A percentile compares a stretch with the other conserved stretches of the same genome.
Evolutionary conservation across 2,113 vertebrate species (phyloP).

Genomic region (Erpornis zantholeuca): DNA sequence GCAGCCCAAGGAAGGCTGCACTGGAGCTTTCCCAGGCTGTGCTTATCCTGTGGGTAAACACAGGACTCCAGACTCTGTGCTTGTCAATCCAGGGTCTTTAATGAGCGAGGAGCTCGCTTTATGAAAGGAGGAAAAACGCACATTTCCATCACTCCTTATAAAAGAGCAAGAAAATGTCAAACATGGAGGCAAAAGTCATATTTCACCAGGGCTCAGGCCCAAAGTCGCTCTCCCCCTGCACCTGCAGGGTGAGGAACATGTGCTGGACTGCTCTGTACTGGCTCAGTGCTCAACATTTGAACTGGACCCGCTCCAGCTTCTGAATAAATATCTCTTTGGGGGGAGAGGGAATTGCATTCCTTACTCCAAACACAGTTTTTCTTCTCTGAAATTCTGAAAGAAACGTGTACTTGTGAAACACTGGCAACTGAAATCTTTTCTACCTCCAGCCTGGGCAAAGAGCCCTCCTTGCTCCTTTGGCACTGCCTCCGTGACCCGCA

Average conservation of each 20-base stretch:
- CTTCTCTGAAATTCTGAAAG: constrained; percentile 34
- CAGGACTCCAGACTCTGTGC: background rate
- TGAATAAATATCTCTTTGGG: constrained; percentile 60
- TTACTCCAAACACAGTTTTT: constrained; percentile 22
- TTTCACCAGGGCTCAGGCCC: constrained; percentile 31
- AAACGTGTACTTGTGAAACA: background rate
- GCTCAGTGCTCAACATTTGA: constrained; percentile 4
- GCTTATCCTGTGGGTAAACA: constrained; percentile 1
- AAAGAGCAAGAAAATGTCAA: constrained; percentile 35
- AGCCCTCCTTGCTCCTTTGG: background rate
- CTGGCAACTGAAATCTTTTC: constrained; percentile 25
- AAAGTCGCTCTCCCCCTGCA: constrained; percentile 17
- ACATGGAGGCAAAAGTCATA: constrained; percentile 15
- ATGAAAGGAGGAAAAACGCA: background rate
- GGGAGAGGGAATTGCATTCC: constrained; percentile 53
- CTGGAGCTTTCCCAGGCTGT: background rate
- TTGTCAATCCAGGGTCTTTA: constrained; percentile 11
- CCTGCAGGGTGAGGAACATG: constrained; percentile 30
- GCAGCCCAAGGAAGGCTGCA: background rate
- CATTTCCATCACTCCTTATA: constrained; percentile 41
- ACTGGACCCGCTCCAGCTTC: constrained; percentile 34
- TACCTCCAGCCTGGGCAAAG: background rate
- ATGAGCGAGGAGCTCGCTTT: background rate
- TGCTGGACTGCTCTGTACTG: background rate
- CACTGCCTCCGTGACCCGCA: background rate